phyloP scores from a whole-genome alignment of 2,113 vertebrate genomes.

The Pavo muticus region DNA sequence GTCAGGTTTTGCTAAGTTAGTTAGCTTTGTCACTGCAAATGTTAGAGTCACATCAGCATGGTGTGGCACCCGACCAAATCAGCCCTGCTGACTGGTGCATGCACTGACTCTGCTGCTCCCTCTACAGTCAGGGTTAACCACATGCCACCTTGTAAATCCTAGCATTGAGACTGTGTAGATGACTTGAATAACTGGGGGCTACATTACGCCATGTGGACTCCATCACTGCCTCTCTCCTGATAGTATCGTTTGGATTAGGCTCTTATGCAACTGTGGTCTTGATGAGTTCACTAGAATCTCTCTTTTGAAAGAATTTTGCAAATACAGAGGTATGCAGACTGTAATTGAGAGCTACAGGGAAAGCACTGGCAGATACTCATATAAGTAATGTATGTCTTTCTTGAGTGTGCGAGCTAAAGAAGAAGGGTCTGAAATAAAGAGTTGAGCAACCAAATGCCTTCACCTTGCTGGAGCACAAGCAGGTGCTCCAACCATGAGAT shows the following conservation, averaged over 20 bases:
- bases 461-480: background rate
- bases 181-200: background rate
- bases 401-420: background rate
- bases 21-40: background rate
- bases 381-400: background rate
- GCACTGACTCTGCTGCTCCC: background rate
- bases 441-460: background rate
- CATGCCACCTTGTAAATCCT: background rate
- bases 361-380: background rate
- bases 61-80: rapidly evolving
- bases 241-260: background rate
- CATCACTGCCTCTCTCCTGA: background rate
- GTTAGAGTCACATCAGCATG: background rate
- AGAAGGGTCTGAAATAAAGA: background rate
- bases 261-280: background rate
- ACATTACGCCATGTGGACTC: background rate
- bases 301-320: background rate
- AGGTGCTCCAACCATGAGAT: background rate
- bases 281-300: background rate
- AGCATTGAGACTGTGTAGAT: background rate
- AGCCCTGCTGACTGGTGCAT: rapidly evolving
- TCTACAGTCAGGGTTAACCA: background rate
- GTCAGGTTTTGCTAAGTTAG: background rate
- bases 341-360: background rate
- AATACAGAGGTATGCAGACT: background rate